These are phyloP conservation scores for Todus mexicanus DNA, from an alignment of 2,797 vertebrate species.

Conservation along the genomic window DNA sequence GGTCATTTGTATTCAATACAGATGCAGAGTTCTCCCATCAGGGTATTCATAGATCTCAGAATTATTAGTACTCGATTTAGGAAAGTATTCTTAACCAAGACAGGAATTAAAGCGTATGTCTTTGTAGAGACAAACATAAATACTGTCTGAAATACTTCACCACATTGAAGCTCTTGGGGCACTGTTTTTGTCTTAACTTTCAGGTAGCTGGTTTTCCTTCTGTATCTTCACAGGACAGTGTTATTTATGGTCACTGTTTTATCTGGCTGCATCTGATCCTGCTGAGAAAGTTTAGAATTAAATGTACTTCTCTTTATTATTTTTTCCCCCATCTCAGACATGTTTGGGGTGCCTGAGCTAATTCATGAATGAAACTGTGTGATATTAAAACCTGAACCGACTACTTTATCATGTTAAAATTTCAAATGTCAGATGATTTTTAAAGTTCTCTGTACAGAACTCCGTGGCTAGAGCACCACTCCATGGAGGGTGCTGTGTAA, in stretches of 20 bases:
- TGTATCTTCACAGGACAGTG: background rate
- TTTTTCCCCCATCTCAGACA: background rate
- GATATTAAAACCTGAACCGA: background rate
- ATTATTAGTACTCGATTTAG: slow-evolving; percentile 29
- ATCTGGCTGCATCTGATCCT: slow-evolving; percentile 14
- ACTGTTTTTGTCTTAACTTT: background rate
- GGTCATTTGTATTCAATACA: slow-evolving; percentile 15
- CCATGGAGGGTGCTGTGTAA: background rate
- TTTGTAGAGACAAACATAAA: background rate
- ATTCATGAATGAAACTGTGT: background rate
- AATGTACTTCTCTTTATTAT: background rate
- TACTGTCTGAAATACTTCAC: background rate
- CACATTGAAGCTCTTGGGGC: background rate
- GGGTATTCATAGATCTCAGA: slow-evolving; percentile 25
- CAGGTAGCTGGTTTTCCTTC: background rate
- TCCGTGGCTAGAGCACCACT: background rate
- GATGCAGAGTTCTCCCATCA: background rate
- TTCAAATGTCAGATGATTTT: background rate
- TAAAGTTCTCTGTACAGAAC: background rate
- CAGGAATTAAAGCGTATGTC: background rate
- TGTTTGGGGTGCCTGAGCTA: background rate
- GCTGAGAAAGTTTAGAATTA: background rate
- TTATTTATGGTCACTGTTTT: background rate
- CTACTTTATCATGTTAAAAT: background rate
- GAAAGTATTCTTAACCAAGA: background rate